Base-by-base conservation (phyloP, 2,113 vertebrate genomes). In the Caretta caretta region DNA sequence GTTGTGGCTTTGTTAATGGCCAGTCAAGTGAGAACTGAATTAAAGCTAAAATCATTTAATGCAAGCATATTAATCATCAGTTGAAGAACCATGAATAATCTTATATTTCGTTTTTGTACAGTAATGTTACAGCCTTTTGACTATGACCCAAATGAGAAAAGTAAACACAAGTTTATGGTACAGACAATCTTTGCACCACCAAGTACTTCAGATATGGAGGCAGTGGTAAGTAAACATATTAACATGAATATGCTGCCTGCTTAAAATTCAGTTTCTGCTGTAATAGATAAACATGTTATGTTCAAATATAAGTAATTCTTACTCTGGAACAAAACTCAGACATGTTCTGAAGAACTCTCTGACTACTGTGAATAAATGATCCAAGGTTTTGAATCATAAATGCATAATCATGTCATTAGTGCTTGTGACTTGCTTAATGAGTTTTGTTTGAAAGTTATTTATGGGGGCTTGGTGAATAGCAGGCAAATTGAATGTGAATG, bases 141-240 rank as follows among this genome's bases (percentile, higher is more conserved):
- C 94, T 99, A 99, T 90, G 99, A 99, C 95, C 99, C 99, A 94
- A 99, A 99, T 87, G 99, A 99, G 98, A 99, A 99, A 98, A 99
- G 99, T 98, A 99, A 99, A 99, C 99, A 99, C 96, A 99, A 99
- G 98, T 99, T 99, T 95, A 99, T 99, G 99, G 99, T 99, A 98
- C 99, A 99, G 98, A 99, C 99, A n/a, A 99, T 99, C 98, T 99
- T 99, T 93, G 99, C 99, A 76, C 99, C 99, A 59, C 94, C 99
- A 97, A 98, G 98, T 94, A 98, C 98, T 97, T 96, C 99, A 97
- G 99, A 99, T 98, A 99, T 99, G 99, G 99, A 99, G 96, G 98
- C 98, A 93, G 98, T 99, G 99, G 99, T 99, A 97, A 99, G 99
- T 98, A 75, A 84, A 95, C 87, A 82, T 16, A 56, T n/a, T 8